These are phyloP conservation scores for Carcharodon carcharias DNA, from an alignment of 2,797 vertebrate genomes.

Conservation along the genomic window DNA sequence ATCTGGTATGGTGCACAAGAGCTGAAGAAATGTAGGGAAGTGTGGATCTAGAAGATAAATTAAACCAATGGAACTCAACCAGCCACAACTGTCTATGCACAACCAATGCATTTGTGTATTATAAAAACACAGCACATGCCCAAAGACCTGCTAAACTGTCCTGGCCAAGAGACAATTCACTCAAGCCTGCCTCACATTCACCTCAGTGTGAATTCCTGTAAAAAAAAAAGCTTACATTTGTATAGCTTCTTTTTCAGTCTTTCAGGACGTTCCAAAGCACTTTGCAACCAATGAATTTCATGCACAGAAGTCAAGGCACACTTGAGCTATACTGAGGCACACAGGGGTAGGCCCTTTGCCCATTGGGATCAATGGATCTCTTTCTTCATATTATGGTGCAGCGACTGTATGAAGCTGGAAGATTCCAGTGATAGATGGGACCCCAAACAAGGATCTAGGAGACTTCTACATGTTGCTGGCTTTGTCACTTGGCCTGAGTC, in stretches of 20 bases:
- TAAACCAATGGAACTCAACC: too few relatives aligned
- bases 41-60: background rate
- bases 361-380: background rate
- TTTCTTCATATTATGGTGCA: background rate
- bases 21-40: background rate
- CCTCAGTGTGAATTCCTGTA: background rate
- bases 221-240: background rate
- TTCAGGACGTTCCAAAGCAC: background rate
- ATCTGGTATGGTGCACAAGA: background rate
- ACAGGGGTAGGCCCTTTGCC: background rate
- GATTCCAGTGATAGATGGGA: background rate
- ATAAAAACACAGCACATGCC: background rate
- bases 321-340: background rate
- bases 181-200: background rate
- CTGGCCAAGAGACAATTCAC: background rate
- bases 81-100: background rate
- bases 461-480: background rate
- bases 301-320: background rate
- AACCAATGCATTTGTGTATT: background rate
- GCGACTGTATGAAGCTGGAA: background rate
- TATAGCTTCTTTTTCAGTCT: background rate
- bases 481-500: background rate
- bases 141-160: background rate
- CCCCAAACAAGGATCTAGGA: background rate
- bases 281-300: background rate